Evolutionary conservation across 2,888 invertebrate species (phyloP).

Genomic region (Eilema depressum): DNA sequence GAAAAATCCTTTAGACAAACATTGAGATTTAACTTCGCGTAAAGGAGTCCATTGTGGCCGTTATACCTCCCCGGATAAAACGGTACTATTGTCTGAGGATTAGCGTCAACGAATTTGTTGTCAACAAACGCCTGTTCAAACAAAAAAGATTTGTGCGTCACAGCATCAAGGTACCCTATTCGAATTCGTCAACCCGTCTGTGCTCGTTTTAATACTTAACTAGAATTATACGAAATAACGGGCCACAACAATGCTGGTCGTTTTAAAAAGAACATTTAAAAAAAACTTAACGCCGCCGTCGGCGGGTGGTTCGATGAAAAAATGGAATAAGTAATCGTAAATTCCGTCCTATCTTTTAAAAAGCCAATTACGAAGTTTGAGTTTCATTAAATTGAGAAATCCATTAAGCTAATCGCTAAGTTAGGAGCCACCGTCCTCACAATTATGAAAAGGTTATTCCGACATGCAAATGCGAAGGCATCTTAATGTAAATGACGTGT

Average conservation of each 20-base stretch:
- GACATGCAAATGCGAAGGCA: constrained; percentile 80
- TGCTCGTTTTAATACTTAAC: constrained; percentile 71
- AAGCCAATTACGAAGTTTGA: constrained; percentile 78
- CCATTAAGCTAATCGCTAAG: constrained; percentile 82
- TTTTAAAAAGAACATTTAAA: constrained; percentile 52
- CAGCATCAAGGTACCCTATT: constrained; percentile 71
- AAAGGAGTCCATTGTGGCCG: constrained; percentile 70
- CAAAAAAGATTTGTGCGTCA: constrained; percentile 78
- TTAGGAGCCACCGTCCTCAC: constrained; percentile 78
- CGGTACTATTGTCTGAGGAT: constrained; percentile 83
- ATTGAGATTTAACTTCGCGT: constrained; percentile 72
- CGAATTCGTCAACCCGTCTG: constrained; percentile 69
- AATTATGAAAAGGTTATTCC: constrained; percentile 82
- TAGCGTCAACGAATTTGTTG: constrained; percentile 85
- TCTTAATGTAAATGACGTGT: constrained; percentile 83
- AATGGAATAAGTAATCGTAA: constrained; percentile 66
- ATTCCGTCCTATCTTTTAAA: constrained; percentile 76
- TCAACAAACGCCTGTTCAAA: constrained; percentile 85
- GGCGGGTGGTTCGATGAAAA: constrained; percentile 44
- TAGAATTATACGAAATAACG: constrained; percentile 61
- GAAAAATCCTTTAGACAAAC: constrained; percentile 75
- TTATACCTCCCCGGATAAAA: constrained; percentile 74
- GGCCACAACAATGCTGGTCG: constrained; percentile 49
- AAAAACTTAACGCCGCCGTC: constrained; percentile 30
- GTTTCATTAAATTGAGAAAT: constrained; percentile 82